These are phyloP conservation scores for Synergus gifuensis DNA, from an alignment of 2,888 invertebrate genomes.

Conservation along the genomic window DNA sequence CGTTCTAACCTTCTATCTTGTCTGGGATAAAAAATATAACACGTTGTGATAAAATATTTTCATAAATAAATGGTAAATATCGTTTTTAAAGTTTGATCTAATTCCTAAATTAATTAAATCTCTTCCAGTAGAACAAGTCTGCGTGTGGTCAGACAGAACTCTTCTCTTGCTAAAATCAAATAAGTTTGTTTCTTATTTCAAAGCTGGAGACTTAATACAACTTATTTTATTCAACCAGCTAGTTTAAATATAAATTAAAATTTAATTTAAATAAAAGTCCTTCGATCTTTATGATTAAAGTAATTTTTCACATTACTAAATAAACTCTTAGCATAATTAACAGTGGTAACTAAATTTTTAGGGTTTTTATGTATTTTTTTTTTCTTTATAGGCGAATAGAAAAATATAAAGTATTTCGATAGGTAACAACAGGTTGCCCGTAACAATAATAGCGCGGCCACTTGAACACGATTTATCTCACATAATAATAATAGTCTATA, in stretches of 20 bases:
- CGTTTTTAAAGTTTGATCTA: background rate
- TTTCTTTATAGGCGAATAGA: background rate
- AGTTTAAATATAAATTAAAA: background rate
- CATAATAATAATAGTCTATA: background rate
- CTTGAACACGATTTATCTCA: background rate
- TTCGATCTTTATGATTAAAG: background rate
- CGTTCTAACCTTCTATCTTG: background rate
- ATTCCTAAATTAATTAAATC: background rate
- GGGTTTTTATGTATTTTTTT: background rate
- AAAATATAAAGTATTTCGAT: background rate
- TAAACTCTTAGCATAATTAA: background rate
- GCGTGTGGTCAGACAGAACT: background rate
- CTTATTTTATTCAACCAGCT: background rate
- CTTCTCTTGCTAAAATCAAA: background rate
- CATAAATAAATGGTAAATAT: background rate
- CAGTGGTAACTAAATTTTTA: background rate
- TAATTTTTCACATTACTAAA: background rate
- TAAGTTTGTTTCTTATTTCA: background rate
- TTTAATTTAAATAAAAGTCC: background rate
- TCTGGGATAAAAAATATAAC: background rate
- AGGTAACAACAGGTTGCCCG: background rate
- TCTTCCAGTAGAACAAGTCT: constrained; percentile 3
- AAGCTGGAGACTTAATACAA: background rate
- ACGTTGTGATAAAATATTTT: background rate
- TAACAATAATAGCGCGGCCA: background rate